A percentile compares a stretch with the other conserved stretches of the same genome.
These are phyloP conservation scores for Microctonus hyperodae DNA, from an alignment of 2,888 invertebrate genomes.

Conservation along the genomic window DNA sequence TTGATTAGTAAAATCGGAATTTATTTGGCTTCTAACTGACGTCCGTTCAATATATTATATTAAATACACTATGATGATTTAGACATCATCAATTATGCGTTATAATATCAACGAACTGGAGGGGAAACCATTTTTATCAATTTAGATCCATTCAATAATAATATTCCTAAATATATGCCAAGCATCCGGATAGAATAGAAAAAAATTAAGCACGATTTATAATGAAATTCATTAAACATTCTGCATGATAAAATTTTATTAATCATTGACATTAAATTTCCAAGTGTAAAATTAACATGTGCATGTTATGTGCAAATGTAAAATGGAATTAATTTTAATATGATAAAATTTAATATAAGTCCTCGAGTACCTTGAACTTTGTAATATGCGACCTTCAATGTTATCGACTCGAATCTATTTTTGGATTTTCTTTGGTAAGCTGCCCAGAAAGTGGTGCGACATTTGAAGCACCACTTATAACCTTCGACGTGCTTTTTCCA, in stretches of 20 bases:
- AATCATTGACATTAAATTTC: not conserved
- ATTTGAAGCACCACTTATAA: conserved; percentile 14
- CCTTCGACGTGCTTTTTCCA: not conserved
- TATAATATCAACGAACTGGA: not conserved
- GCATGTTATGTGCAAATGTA: not conserved
- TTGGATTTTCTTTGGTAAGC: not conserved
- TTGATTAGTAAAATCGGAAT: conserved; percentile 11
- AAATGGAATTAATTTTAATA: not conserved
- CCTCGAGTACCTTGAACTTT: conserved; percentile 22
- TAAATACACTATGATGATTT: not conserved
- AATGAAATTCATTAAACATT: not conserved
- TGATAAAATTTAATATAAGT: not conserved
- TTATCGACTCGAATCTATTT: conserved; percentile 24
- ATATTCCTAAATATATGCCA: conserved; percentile 1
- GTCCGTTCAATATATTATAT: not conserved
- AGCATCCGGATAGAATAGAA: not conserved
- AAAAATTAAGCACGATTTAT: no score
- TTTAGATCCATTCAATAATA: not conserved
- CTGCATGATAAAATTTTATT: not conserved
- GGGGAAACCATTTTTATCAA: not conserved
- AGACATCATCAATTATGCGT: not conserved
- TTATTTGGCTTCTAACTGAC: conserved; percentile 10
- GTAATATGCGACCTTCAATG: conserved; percentile 14
- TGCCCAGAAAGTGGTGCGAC: conserved; percentile 7
- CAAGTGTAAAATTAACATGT: not conserved